Evolutionary conservation across 2,797 vertebrate genomes (phyloP).

Genomic region (Lacerta bilineata): DNA sequence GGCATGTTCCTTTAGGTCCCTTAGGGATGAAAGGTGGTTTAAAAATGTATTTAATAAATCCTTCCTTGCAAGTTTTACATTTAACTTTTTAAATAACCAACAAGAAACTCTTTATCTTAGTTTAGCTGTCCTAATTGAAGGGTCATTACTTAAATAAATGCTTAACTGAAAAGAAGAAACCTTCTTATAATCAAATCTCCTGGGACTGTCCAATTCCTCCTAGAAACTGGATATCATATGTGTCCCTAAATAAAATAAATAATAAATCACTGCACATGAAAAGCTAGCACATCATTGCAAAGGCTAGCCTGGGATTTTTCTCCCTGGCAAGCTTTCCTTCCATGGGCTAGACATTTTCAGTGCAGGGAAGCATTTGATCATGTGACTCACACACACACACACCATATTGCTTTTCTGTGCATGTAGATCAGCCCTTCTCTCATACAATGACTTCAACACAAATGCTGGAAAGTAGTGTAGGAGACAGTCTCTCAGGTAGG

Average conservation of each 20-base stretch:
- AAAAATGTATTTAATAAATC: too few relatives aligned
- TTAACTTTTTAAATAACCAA: too few relatives aligned
- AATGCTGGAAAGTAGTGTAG: not conserved
- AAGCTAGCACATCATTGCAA: not conserved
- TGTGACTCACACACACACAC: not conserved
- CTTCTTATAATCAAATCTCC: not conserved
- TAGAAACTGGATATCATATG: not conserved
- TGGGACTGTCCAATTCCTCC: not conserved
- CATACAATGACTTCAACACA: not conserved
- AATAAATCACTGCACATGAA: not conserved
- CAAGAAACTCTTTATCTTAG: too few relatives aligned
- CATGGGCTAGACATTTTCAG: not conserved
- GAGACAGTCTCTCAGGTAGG: not conserved
- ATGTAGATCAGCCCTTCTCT: not conserved
- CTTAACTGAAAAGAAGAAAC: not conserved
- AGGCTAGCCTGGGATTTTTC: not conserved
- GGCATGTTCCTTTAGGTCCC: too few relatives aligned
- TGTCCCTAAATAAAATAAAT: not conserved
- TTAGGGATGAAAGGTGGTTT: too few relatives aligned
- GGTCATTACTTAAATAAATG: not conserved
- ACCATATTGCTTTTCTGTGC: not conserved
- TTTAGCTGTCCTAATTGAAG: not conserved
- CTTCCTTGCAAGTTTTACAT: not conserved
- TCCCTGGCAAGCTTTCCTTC: not conserved
- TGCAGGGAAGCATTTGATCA: not conserved